Conservation (phyloP, 30 jellyfish, hydroid and myxozoan species). For the Aurelia sp. region DNA sequence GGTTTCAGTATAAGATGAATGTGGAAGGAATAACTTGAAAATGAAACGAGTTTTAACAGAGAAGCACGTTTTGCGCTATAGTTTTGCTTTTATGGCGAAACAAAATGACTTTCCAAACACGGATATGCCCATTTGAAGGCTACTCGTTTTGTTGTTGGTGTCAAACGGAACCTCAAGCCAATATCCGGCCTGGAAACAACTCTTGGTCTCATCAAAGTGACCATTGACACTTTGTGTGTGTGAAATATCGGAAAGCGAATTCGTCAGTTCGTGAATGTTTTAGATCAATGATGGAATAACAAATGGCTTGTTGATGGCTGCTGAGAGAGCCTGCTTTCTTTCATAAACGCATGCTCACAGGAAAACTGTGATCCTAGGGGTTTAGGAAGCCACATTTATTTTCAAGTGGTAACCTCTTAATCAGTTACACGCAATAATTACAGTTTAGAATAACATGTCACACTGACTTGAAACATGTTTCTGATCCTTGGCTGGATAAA, state of each 20-base stretch:
- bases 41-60: too few species aligned
- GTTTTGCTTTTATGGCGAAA: background rate
- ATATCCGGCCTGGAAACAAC: constrained; percentile 41
- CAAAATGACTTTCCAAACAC: too few species aligned
- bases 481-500: too few species aligned
- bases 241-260: constrained; percentile 11
- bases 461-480: too few species aligned
- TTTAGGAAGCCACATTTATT: too few species aligned
- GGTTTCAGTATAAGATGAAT: too few species aligned
- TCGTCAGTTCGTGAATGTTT: background rate
- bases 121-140: too few species aligned
- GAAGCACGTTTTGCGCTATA: background rate
- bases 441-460: too few species aligned
- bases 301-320: constrained; percentile 31
- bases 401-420: too few species aligned
- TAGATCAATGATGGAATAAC: background rate
- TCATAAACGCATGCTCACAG: background rate
- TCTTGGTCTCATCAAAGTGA: background rate
- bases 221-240: constrained; percentile 5
- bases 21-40: too few species aligned
- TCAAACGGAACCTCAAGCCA: constrained; percentile 58
- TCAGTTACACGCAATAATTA: too few species aligned
- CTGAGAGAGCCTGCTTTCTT: constrained; percentile 23
- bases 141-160: constrained; percentile 18
- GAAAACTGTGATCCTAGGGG: too few species aligned